Base-by-base conservation (phyloP, 35 echinoderm and acorn worm genomes). In the Amphiura filiformis region DNA sequence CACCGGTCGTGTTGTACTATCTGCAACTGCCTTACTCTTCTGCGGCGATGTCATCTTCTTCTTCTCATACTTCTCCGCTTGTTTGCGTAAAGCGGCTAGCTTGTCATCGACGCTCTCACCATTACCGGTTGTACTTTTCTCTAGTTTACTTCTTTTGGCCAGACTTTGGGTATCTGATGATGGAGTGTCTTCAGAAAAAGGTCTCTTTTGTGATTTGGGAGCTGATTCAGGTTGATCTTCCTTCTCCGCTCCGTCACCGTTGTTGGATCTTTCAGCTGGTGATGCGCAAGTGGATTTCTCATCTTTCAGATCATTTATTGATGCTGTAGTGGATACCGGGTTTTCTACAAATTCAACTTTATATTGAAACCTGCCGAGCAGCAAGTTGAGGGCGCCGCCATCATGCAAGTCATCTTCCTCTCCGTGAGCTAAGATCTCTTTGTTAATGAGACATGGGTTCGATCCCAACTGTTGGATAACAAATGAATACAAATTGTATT, bases 61-160 rank as follows among this genome's bases (percentile, higher is more conserved):
- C 35, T 75, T 12, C 49, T 79, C 36, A 36, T 79, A 88, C 20
- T 80, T 52, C 64, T 94, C 82, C 0, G 88, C 88, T 37, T 89
- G 88, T 31, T 82, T 38, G 20, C 88, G 93, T 13, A 95, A 75
- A 18, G 86, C 85, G 23, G 86, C 86, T 4, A 95, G 77, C 82
- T 85, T 93, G 9, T 87, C 79, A 44, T 86, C 76, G 41, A 89
- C 90, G 34, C 89, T 80, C 17, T 47, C 42, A 18, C 38, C 82
- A 5, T n/a, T 47, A 20, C 65, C 75, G 26, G 57, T 75, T 20
- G 76, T 17, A 28, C 34, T 37, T 33, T 26, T 38, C 34, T 36
- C 33, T 38, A 26, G 11, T 32, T 81, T 30, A n/a, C 17, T 47
- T n/a, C 65, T 52, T 20, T 52, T 52, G 44, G 20, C 44, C 20